Evolutionary conservation across 2,113 vertebrate genomes (phyloP), one percentile per base, ranked within the genome.

Genomic region (Scomber japonicus): DNA sequence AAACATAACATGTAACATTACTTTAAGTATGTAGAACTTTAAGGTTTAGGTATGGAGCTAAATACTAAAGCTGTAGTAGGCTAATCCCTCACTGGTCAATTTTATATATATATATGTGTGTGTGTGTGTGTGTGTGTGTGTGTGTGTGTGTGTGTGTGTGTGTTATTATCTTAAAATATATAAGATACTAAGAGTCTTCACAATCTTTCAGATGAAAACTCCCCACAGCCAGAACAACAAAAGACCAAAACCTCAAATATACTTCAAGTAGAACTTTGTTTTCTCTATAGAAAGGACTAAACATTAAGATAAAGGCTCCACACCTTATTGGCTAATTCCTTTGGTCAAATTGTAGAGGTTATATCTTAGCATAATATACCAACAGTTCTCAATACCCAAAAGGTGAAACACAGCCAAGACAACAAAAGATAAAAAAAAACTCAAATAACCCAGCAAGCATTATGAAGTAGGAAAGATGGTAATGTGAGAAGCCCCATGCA

Each of bases 401-500:
- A 1, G 17, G 4, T 46, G 2, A 14, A 61, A 65, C 3, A 6
- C 1, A 15, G 17, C 21, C 15, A 63, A 50, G 8, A 54, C n/a
- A 50, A 16, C 49, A 56, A 46, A 48, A 54, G 11, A 55, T 9
- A 1, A 21, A 27, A 50, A 50, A 78, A 44, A 51, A 5, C 8
- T 69, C 17, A 30, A 65, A 70, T 13, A 51, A 21, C 5, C 27
- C 40, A 3, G 31, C 4, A 35, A 30, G 11, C 15, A 75, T 66
- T 51, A 56, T 30, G 17, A 86, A 75, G 67, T 69, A 76, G 74
- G 51, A 56, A 53, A 64, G 65, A 86, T 64, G 63, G 45, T 35
- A 31, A 60, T 59, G 61, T 44, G 14, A 73, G 54, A 72, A 50
- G 11, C 66, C 12, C 3, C 5, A 27, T 72, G 73, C 53, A 82